phyloP scores from a whole-genome alignment of 2,113 vertebrate genomes.

The Agelaius phoeniceus region DNA sequence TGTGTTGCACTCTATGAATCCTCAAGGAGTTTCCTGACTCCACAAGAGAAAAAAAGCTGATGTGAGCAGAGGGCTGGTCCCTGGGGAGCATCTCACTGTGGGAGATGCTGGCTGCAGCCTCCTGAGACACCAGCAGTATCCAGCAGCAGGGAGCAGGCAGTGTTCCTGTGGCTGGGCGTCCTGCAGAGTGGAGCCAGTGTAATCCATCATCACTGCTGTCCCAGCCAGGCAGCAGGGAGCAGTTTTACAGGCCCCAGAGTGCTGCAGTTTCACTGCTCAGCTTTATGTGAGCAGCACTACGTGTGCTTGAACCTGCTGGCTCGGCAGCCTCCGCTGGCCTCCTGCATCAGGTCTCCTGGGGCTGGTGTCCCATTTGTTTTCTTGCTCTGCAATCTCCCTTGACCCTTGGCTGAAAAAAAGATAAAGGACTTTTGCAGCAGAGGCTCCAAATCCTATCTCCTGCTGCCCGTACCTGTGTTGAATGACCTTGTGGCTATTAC shows the following conservation, averaged over 20 bases:
- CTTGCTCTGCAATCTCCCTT: neutral
- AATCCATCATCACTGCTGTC: neutral
- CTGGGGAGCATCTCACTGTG: neutral
- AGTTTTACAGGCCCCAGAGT: neutral
- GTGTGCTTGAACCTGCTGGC: neutral
- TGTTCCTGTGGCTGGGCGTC: neutral
- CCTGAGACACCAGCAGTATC: neutral
- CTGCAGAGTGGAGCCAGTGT: fast-evolving
- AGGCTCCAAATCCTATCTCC: neutral
- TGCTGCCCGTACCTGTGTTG: neutral
- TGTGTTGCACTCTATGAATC: neutral
- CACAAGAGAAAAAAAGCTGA: neutral
- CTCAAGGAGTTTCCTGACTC: neutral
- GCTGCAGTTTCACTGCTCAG: neutral
- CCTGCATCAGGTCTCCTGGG: neutral
- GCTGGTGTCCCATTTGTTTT: neutral
- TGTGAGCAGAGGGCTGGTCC: neutral
- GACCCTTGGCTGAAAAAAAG: neutral
- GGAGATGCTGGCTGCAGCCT: neutral
- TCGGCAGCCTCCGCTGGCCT: neutral
- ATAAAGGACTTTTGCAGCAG: conserved; percentile 4
- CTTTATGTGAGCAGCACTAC: neutral
- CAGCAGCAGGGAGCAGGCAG: neutral
- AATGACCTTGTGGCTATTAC: conserved; percentile 38
- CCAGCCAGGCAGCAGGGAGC: neutral